phyloP scores from a whole-genome alignment of 2,888 invertebrate genomes.

The Catocala nupta region DNA sequence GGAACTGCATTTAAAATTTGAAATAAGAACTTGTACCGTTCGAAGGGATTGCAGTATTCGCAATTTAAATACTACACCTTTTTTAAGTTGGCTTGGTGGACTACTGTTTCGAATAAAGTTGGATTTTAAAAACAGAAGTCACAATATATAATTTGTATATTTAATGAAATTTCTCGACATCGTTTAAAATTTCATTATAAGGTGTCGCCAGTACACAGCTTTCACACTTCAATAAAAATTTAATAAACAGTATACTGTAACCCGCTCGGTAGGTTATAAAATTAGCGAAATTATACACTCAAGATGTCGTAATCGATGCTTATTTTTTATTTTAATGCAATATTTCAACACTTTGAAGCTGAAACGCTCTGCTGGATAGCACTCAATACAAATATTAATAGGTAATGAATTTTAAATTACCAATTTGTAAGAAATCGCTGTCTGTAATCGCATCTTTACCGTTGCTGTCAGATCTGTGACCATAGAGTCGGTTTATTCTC shows the following conservation, averaged over 20 bases:
- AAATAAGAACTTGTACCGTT: too few species aligned
- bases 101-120: too few species aligned
- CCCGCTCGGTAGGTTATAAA: slow-evolving; percentile 54
- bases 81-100: too few species aligned
- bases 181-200: slow-evolving; percentile 2
- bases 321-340: slow-evolving; percentile 37
- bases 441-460: too few species aligned
- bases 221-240: slow-evolving; percentile 42
- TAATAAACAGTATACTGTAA: slow-evolving; percentile 41
- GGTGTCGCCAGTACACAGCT: background rate
- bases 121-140: too few species aligned
- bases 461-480: slow-evolving; percentile 15
- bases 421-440: background rate
- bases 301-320: slow-evolving; percentile 53
- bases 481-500: slow-evolving; percentile 8
- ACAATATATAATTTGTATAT: too few species aligned
- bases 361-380: slow-evolving; percentile 16
- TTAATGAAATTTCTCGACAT: too few species aligned
- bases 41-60: too few species aligned
- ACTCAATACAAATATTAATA: slow-evolving; percentile 18
- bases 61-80: too few species aligned
- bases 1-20: too few species aligned
- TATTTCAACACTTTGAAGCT: slow-evolving; percentile 21
- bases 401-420: slow-evolving; percentile 19
- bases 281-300: slow-evolving; percentile 59